Conservation (phyloP, 2,797 vertebrate species). For the Hephaestus fuliginosus region DNA sequence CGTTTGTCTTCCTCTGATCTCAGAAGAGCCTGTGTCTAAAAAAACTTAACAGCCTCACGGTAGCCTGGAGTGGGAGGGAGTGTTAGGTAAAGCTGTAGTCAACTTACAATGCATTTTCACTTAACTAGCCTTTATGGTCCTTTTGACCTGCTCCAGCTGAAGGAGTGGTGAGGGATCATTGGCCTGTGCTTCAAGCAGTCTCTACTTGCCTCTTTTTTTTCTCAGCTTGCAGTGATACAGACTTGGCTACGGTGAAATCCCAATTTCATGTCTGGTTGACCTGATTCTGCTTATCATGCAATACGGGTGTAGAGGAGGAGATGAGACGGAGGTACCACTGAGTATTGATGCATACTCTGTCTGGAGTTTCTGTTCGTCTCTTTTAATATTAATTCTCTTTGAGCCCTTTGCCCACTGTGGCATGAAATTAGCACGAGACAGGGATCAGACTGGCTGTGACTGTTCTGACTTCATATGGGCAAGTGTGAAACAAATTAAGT, state of each 20-base stretch:
- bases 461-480: conserved; percentile 65
- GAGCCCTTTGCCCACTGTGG: conserved; percentile 61
- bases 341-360: conserved; percentile 44
- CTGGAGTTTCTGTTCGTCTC: conserved; percentile 68
- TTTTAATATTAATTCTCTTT: conserved; percentile 47
- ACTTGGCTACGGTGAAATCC: conserved; percentile 32
- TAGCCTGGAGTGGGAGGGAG: conserved; percentile 29
- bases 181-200: conserved; percentile 43
- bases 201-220: conserved; percentile 42
- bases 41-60: conserved; percentile 30
- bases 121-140: conserved; percentile 61
- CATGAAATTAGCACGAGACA: conserved; percentile 75
- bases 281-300: conserved; percentile 50
- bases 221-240: conserved; percentile 39
- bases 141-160: conserved; percentile 79
- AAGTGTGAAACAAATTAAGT: conserved; percentile 56
- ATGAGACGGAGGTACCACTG: conserved; percentile 31
- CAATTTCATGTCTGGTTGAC: conserved; percentile 53
- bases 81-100: conserved; percentile 46
- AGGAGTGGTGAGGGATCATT: conserved; percentile 82
- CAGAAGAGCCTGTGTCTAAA: conserved; percentile 36
- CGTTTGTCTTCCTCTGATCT: conserved; percentile 54
- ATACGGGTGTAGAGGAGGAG: conserved; percentile 29
- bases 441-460: conserved; percentile 61
- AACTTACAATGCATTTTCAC: conserved; percentile 46